These are phyloP conservation scores for Procavia capensis DNA, from an alignment of 2,113 vertebrate genomes.

Conservation along the genomic window DNA sequence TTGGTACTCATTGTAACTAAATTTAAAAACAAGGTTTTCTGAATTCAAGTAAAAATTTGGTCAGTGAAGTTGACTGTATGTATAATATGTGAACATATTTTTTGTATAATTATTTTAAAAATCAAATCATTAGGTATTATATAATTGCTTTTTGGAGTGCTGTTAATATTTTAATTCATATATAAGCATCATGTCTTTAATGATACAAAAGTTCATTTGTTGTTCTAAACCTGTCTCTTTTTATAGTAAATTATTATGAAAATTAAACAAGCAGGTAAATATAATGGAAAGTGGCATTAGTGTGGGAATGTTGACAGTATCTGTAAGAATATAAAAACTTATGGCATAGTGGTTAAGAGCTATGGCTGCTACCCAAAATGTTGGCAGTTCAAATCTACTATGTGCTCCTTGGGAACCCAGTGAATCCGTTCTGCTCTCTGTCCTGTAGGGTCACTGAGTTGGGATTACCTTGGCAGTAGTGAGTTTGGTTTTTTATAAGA, in stretches of 20 bases:
- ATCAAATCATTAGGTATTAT: not conserved
- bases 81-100: not conserved
- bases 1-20: not conserved
- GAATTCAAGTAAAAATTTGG: not conserved
- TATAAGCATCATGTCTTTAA: not conserved
- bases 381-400: too few species aligned
- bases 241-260: not conserved
- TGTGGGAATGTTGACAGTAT: not conserved
- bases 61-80: not conserved
- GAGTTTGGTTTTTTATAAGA: too few species aligned
- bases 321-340: not conserved
- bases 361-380: too few species aligned
- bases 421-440: too few species aligned
- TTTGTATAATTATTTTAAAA: not conserved
- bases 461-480: too few species aligned
- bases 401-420: too few species aligned
- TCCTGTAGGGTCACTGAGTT: too few species aligned
- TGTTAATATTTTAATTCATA: slow-evolving; percentile 13
- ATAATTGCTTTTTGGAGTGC: not conserved
- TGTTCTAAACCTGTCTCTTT: not conserved
- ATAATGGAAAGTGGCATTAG: not conserved
- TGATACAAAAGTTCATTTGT: not conserved
- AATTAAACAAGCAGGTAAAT: not conserved
- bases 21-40: not conserved
- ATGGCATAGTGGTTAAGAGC: too few species aligned